phyloP scores from a whole-genome alignment of 2,797 vertebrate genomes.

The Triplophysa yarkandensis region DNA sequence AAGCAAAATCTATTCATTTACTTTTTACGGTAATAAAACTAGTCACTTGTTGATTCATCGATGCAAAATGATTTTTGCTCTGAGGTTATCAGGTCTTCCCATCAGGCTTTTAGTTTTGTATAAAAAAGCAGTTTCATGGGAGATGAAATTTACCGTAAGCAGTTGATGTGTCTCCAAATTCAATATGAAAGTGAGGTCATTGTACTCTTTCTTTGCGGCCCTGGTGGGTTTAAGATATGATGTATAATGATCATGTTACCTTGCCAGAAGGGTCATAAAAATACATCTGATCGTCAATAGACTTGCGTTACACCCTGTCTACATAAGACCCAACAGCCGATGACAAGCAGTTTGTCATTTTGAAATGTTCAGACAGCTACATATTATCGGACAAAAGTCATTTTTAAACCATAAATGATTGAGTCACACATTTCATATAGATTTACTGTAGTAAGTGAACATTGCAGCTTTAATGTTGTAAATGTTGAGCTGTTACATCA shows the following conservation, averaged over 20 bases:
- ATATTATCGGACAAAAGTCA: too few relatives aligned
- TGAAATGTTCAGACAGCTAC: too few relatives aligned
- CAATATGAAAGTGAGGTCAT: constrained; percentile 6
- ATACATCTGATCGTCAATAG: not conserved
- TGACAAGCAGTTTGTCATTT: too few relatives aligned
- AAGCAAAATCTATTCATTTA: not conserved
- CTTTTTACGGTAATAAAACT: not conserved
- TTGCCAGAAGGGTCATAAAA: constrained; percentile 3
- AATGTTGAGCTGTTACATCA: not conserved
- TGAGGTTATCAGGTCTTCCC: not conserved
- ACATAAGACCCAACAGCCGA: not conserved
- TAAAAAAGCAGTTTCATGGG: too few relatives aligned
- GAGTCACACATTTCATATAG: not conserved
- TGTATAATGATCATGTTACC: constrained; percentile 14
- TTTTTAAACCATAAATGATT: not conserved
- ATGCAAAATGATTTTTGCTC: not conserved
- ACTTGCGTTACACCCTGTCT: not conserved
- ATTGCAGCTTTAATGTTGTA: not conserved
- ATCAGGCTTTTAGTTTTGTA: not conserved
- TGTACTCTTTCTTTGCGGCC: constrained; percentile 15
- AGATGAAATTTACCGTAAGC: not conserved
- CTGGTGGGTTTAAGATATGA: constrained; percentile 20
- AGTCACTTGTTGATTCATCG: not conserved
- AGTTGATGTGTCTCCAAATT: constrained; percentile 24
- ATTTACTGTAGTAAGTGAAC: not conserved